phyloP scores from a whole-genome alignment of 2,113 vertebrate genomes.

The Hassar affinis region DNA sequence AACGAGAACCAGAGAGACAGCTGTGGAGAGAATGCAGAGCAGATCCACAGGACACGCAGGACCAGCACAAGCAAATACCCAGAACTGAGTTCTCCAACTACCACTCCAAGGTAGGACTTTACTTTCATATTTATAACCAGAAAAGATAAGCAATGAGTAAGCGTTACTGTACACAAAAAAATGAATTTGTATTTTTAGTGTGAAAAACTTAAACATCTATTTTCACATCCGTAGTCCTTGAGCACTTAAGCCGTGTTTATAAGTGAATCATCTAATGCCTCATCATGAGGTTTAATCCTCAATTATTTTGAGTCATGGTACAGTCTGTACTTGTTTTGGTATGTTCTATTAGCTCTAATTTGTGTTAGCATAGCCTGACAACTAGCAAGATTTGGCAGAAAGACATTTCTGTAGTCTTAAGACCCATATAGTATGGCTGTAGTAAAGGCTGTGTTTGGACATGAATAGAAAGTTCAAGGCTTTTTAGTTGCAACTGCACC shows the following conservation, averaged over 20 bases:
- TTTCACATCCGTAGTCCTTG: background rate
- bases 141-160: too few relatives aligned
- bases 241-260: background rate
- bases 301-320: constrained; percentile 17
- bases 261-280: background rate
- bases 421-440: background rate
- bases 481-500: background rate
- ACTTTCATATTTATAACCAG: too few relatives aligned
- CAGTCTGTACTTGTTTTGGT: background rate
- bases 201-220: background rate
- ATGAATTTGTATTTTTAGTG: background rate
- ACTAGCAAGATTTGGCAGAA: background rate
- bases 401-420: background rate
- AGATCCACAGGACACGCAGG: constrained; percentile 77
- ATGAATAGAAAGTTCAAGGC: background rate
- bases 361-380: background rate
- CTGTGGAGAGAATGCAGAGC: constrained; percentile 76
- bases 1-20: constrained; percentile 67
- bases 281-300: background rate
- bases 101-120: constrained; percentile 82
- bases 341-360: background rate
- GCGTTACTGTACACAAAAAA: background rate
- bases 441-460: background rate
- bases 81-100: constrained; percentile 84
- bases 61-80: constrained; percentile 81